phyloP scores from a whole-genome alignment of 1,140 invertebrate species.

The Ips typographus region DNA sequence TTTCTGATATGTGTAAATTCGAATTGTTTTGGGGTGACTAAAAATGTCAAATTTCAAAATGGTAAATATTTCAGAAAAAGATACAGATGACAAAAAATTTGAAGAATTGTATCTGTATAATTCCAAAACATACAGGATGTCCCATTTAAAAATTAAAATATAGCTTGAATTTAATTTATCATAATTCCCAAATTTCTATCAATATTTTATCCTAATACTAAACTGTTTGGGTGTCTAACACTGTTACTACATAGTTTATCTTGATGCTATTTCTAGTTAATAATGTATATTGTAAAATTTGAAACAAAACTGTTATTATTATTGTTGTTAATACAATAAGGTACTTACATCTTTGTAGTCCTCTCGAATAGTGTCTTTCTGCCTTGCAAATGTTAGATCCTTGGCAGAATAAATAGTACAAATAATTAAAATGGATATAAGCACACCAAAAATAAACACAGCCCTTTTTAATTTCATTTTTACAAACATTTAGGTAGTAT shows the following conservation, averaged over 20 bases:
- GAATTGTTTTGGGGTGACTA: too few species aligned
- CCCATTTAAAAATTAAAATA: background rate
- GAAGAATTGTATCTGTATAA: too few species aligned
- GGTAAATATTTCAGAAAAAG: too few species aligned
- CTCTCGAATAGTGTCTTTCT: conserved; percentile 39
- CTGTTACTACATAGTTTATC: background rate
- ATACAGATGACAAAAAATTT: too few species aligned
- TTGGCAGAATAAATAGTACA: conserved; percentile 47
- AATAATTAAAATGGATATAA: conserved; percentile 40
- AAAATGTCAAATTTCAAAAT: too few species aligned
- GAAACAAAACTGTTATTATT: background rate
- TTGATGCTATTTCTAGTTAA: background rate
- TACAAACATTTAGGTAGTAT: background rate
- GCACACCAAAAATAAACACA: conserved; percentile 40
- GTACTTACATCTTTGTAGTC: conserved; percentile 45
- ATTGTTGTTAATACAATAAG: background rate
- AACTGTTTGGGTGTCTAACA: background rate
- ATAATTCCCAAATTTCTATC: background rate
- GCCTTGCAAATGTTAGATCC: conserved; percentile 41
- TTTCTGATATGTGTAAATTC: too few species aligned
- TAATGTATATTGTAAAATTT: background rate
- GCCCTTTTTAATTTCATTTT: conserved; percentile 45
- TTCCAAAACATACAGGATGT: too few species aligned
- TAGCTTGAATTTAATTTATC: background rate
- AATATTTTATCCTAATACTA: background rate